Evolutionary conservation across 2,888 invertebrate species (phyloP).

Genomic region (Pomacea canaliculata): DNA sequence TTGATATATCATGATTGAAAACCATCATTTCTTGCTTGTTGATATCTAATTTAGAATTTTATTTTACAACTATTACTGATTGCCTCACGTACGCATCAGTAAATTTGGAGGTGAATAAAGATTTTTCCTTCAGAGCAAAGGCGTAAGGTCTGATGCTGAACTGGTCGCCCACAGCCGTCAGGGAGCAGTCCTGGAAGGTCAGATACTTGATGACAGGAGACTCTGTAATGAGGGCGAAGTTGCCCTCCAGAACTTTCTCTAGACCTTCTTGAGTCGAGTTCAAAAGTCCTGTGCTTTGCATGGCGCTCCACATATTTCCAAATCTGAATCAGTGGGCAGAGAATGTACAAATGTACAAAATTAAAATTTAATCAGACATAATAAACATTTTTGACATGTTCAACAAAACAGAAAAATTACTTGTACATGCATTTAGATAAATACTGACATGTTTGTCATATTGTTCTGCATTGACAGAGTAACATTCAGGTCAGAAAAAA

Average conservation of each 20-base stretch:
- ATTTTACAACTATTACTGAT: too few relatives aligned
- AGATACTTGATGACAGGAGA: constrained; percentile 52
- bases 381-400: too few relatives aligned
- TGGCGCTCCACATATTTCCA: constrained; percentile 86
- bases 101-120: constrained; percentile 34
- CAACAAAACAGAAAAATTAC: too few relatives aligned
- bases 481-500: too few relatives aligned
- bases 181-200: constrained; percentile 40
- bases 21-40: too few relatives aligned
- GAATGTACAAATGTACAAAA: not conserved
- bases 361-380: too few relatives aligned
- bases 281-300: constrained; percentile 84
- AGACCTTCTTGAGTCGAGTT: constrained; percentile 80
- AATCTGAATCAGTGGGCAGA: constrained; percentile 70
- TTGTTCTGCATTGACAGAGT: too few relatives aligned
- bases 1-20: too few relatives aligned
- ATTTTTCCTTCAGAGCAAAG: constrained; percentile 49
- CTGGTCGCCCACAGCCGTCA: constrained; percentile 46
- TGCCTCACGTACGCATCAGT: constrained; percentile 31
- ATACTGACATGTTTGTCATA: too few relatives aligned
- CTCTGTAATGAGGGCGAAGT: constrained; percentile 51
- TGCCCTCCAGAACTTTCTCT: constrained; percentile 73
- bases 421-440: too few relatives aligned
- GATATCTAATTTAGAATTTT: too few relatives aligned
- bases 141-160: constrained; percentile 53